These are phyloP conservation scores for Andrena trimmerana DNA, from an alignment of 2,888 invertebrate genomes.

Conservation along the genomic window DNA sequence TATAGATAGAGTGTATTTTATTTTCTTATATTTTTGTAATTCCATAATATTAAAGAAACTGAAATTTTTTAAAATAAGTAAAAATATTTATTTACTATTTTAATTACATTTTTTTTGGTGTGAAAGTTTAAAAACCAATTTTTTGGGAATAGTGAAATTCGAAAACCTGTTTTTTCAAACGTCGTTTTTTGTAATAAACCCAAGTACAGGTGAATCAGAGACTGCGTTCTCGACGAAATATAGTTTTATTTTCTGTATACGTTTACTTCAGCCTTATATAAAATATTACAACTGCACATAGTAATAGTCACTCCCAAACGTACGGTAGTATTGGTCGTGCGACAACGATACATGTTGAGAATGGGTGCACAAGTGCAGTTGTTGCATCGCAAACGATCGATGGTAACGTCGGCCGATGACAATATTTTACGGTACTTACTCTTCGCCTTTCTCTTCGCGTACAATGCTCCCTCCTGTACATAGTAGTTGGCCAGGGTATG, in stretches of 20 bases:
- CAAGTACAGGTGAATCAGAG: background rate
- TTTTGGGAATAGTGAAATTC: too few relatives aligned
- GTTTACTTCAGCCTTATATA: constrained; percentile 76
- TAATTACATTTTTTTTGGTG: too few relatives aligned
- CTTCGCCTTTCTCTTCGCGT: constrained; percentile 10
- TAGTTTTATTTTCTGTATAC: constrained; percentile 73
- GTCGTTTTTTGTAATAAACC: too few relatives aligned
- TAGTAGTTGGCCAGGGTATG: constrained; percentile 14
- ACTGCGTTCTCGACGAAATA: constrained; percentile 63
- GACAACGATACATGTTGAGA: constrained; percentile 40
- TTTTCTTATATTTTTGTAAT: too few relatives aligned
- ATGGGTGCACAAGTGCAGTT: constrained; percentile 50
- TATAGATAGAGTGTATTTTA: too few relatives aligned
- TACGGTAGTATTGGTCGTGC: constrained; percentile 64
- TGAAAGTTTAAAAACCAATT: too few relatives aligned
- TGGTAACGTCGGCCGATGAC: constrained; percentile 27
- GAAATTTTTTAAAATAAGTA: too few relatives aligned
- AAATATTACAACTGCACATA: constrained; percentile 75
- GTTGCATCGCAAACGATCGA: constrained; percentile 41
- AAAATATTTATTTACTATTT: too few relatives aligned
- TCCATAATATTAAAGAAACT: too few relatives aligned
- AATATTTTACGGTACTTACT: constrained; percentile 25
- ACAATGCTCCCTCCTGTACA: background rate
- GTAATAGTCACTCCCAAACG: constrained; percentile 64
- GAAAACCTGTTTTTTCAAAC: too few relatives aligned